A percentile compares a stretch with the other conserved stretches of the same genome.
phyloP scores from a whole-genome alignment of 2,797 vertebrate genomes.

The Limnodromus scolopaceus region DNA sequence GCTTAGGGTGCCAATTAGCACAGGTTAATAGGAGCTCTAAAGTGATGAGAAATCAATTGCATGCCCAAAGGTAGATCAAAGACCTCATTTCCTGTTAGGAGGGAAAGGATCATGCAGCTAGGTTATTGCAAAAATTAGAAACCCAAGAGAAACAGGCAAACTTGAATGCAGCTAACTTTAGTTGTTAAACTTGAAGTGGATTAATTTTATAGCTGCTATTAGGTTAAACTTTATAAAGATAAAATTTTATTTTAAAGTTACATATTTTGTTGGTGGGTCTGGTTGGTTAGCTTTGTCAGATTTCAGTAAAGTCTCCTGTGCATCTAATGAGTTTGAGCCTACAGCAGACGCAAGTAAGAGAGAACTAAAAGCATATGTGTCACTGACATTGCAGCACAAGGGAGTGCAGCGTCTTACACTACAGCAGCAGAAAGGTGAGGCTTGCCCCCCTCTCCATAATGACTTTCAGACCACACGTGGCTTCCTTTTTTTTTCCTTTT shows the following conservation, averaged over 20 bases:
- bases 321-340: not conserved
- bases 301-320: not conserved
- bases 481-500: not conserved
- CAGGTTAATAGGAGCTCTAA: not conserved
- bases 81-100: not conserved
- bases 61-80: not conserved
- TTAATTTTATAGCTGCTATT: not conserved
- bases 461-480: not conserved
- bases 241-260: not conserved
- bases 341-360: not conserved
- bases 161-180: not conserved
- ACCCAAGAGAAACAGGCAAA: accelerated
- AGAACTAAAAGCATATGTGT: not conserved
- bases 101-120: not conserved
- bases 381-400: accelerated
- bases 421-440: not conserved
- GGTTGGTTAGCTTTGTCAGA: not conserved
- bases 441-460: not conserved
- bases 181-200: not conserved
- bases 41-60: not conserved
- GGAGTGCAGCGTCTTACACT: not conserved
- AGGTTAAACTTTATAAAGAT: not conserved
- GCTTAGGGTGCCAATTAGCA: conserved; percentile 3
- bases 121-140: not conserved
- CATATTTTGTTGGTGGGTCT: not conserved